Evolutionary conservation across 2,113 vertebrate species (phyloP).

Genomic region (Axis porcinus): DNA sequence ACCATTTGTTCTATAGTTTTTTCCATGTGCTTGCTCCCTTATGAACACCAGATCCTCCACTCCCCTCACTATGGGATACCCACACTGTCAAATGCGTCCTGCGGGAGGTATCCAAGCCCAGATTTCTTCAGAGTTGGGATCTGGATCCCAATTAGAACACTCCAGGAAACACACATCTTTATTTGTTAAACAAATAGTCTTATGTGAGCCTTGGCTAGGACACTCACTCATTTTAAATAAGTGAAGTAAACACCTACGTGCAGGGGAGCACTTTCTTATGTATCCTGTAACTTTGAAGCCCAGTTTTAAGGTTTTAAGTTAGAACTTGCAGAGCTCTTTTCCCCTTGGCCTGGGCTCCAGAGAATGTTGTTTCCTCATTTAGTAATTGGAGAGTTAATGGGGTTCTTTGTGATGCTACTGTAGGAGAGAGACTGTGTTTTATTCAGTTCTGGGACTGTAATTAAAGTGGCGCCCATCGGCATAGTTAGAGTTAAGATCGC

Average conservation of each 20-base stretch:
- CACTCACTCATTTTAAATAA: slow-evolving; percentile 18
- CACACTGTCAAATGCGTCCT: neutral
- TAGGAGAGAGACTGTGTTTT: slow-evolving; percentile 50
- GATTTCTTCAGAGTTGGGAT: slow-evolving; percentile 16
- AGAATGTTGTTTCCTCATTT: slow-evolving; percentile 51
- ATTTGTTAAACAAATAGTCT: slow-evolving; percentile 65
- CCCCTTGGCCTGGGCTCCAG: slow-evolving; percentile 24
- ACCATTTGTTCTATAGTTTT: neutral
- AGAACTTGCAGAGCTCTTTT: slow-evolving; percentile 19
- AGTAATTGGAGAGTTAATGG: slow-evolving; percentile 59
- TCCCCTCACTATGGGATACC: neutral
- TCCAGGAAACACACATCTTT: slow-evolving; percentile 48
- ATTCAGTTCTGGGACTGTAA: slow-evolving; percentile 45
- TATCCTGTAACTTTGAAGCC: slow-evolving; percentile 27
- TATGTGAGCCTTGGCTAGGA: slow-evolving; percentile 15
- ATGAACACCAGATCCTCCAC: neutral
- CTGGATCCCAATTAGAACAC: slow-evolving; percentile 47
- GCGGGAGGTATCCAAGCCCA: neutral
- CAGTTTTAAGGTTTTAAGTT: neutral
- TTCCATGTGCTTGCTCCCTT: neutral
- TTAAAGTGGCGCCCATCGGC: slow-evolving; percentile 43
- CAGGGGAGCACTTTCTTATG: neutral
- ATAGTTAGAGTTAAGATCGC: slow-evolving; percentile 54
- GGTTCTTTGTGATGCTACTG: slow-evolving; percentile 60
- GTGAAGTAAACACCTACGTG: neutral